A percentile compares a stretch with the other conserved stretches of the same genome.
These are phyloP conservation scores for Galendromus occidentalis DNA, from an alignment of 1,140 invertebrate genomes.

Conservation along the genomic window DNA sequence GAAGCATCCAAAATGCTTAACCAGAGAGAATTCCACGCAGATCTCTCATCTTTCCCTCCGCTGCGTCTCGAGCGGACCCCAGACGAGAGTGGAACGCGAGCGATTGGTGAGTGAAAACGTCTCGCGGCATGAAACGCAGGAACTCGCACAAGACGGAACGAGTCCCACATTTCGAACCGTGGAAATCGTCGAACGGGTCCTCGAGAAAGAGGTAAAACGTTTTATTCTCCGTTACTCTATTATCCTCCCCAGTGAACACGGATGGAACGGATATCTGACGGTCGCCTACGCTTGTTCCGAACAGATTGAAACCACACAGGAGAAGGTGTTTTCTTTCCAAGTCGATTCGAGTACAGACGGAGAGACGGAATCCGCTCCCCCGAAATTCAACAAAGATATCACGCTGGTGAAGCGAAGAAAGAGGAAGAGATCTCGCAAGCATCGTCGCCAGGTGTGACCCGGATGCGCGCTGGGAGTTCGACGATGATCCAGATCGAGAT, in stretches of 20 bases:
- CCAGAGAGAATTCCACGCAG: too few species aligned
- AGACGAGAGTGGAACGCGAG: neutral
- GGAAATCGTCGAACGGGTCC: slow-evolving; percentile 7
- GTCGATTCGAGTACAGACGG: neutral
- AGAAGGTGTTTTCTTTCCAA: neutral
- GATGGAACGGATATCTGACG: too few species aligned
- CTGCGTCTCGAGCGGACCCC: neutral
- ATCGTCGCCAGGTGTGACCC: neutral
- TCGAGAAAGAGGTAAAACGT: neutral
- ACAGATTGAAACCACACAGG: slow-evolving; percentile 6
- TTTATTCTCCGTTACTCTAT: too few species aligned
- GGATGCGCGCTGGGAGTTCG: too few species aligned
- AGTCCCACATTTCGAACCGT: slow-evolving; percentile 5
- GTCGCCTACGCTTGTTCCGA: too few species aligned
- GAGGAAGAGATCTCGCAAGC: neutral
- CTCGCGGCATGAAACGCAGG: slow-evolving; percentile 4
- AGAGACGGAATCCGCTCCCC: neutral
- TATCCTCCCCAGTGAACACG: too few species aligned
- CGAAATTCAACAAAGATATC: neutral
- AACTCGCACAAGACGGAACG: neutral
- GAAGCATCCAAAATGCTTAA: too few species aligned
- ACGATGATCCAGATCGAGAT: too few species aligned
- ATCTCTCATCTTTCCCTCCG: neutral
- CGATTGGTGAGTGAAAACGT: neutral
- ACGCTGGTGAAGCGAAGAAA: neutral